Percentiles rank a stretch among this genome's conserved stretches.
These are phyloP conservation scores for Apodemus sylvaticus DNA, from an alignment of 2,113 vertebrate species.

Conservation along the genomic window DNA sequence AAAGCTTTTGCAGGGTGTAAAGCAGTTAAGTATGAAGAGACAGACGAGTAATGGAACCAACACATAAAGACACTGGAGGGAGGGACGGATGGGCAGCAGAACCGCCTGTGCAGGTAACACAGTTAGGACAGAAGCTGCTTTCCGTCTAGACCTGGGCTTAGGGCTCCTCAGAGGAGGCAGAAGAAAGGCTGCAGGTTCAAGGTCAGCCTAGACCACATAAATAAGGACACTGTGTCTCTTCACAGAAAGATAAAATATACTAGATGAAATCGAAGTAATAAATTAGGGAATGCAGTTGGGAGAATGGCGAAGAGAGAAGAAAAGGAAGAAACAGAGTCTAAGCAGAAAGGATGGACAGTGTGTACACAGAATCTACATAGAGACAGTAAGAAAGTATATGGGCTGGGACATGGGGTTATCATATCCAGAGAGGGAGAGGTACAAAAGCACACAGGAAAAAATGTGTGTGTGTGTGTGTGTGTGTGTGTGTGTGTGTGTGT, in stretches of 20 bases:
- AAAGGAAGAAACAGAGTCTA: background rate
- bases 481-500: too few relatives aligned
- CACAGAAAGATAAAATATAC: background rate
- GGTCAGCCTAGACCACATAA: background rate
- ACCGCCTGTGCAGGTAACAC: background rate
- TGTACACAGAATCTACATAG: background rate
- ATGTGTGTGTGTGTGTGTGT: background rate
- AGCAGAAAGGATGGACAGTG: background rate
- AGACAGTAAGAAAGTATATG: background rate
- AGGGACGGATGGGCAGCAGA: background rate
- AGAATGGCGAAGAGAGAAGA: background rate
- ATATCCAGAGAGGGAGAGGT: background rate
- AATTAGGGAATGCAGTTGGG: too few relatives aligned
- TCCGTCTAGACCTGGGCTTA: background rate
- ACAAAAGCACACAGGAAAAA: background rate
- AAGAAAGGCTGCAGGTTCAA: background rate
- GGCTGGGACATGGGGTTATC: background rate
- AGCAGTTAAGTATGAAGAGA: background rate
- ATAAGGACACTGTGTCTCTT: background rate
- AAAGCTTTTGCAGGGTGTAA: background rate
- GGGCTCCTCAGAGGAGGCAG: background rate
- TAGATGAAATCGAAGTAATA: background rate
- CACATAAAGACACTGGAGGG: background rate
- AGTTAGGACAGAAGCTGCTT: background rate
- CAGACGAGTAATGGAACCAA: background rate